Conservation (phyloP, 2,113 vertebrate genomes). For the Oenanthe oenanthe region DNA sequence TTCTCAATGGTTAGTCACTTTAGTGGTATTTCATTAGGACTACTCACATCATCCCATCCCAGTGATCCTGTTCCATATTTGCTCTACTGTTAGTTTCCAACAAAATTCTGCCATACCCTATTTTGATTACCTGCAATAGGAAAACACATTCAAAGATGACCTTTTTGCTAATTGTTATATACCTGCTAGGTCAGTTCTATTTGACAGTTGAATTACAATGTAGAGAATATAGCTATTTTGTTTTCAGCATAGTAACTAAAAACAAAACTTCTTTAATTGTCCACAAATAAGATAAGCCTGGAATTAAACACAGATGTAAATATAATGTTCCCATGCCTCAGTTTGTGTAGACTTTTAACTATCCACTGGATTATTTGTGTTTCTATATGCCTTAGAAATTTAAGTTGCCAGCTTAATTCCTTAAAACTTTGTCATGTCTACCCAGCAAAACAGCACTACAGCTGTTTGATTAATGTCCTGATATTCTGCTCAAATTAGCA, state of each 20-base stretch:
- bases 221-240: not conserved
- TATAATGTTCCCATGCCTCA: not conserved
- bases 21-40: slow-evolving; percentile 6
- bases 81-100: not conserved
- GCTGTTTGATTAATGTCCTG: slow-evolving; percentile 36
- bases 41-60: not conserved
- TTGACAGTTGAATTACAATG: not conserved
- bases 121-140: not conserved
- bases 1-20: not conserved
- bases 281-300: not conserved
- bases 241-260: not conserved
- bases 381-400: slow-evolving; percentile 8
- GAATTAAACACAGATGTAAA: not conserved
- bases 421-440: not conserved
- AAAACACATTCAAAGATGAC: slow-evolving; percentile 14
- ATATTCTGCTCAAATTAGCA: slow-evolving; percentile 51
- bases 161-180: not conserved
- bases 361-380: not conserved
- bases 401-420: not conserved
- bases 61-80: not conserved
- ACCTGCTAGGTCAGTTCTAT: not conserved
- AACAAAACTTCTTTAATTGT: not conserved
- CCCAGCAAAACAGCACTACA: not conserved
- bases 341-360: not conserved
- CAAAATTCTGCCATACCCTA: not conserved